A percentile compares a stretch with the other conserved stretches of the same genome.
These are phyloP conservation scores for Camponotus pennsylvanicus DNA, from an alignment of 1,140 invertebrate species.

Conservation along the genomic window DNA sequence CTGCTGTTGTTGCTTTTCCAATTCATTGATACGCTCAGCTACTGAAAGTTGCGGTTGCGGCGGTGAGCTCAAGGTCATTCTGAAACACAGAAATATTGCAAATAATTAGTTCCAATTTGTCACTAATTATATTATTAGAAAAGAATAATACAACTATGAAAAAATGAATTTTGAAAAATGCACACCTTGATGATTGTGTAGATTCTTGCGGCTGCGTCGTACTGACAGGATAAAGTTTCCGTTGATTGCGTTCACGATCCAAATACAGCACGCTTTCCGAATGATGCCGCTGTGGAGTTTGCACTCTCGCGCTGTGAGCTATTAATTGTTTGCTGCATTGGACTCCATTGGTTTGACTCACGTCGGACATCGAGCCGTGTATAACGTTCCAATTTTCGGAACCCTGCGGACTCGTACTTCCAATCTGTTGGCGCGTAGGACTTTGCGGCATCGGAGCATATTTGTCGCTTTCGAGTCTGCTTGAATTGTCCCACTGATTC, in stretches of 20 bases:
- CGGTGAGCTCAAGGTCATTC: conserved; percentile 80
- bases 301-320: conserved; percentile 92
- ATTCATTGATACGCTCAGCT: conserved; percentile 91
- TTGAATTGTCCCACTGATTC: conserved; percentile 72
- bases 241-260: conserved; percentile 83
- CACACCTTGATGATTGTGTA: conserved; percentile 70
- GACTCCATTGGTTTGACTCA: conserved; percentile 77
- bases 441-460: conserved; percentile 75
- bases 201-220: conserved; percentile 79
- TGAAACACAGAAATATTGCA: conserved; percentile 66
- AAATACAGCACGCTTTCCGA: conserved; percentile 93
- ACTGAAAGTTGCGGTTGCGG: conserved; percentile 88
- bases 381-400: conserved; percentile 77
- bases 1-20: conserved; percentile 87
- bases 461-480: conserved; percentile 70
- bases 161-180: neutral
- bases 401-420: conserved; percentile 51
- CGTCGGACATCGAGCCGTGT: conserved; percentile 81
- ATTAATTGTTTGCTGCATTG: conserved; percentile 89
- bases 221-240: conserved; percentile 82
- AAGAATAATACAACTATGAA: neutral
- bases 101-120: neutral
- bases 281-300: conserved; percentile 93
- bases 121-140: neutral
- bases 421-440: conserved; percentile 70